These are phyloP conservation scores for Mohoua ochrocephala DNA, from an alignment of 2,113 vertebrate species.

Conservation along the genomic window DNA sequence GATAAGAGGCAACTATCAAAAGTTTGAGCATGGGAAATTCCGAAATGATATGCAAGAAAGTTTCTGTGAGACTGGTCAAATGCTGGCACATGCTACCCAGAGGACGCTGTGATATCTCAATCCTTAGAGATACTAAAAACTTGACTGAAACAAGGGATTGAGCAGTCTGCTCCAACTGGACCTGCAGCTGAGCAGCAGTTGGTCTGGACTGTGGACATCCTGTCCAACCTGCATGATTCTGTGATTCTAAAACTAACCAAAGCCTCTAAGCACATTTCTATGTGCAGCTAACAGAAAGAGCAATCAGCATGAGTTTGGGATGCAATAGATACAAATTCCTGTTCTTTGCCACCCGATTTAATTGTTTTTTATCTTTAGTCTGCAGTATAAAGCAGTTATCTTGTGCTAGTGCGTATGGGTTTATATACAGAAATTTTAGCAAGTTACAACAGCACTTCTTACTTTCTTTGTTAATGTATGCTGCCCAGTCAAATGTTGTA, in stretches of 20 bases:
- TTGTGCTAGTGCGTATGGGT: background rate
- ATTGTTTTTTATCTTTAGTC: background rate
- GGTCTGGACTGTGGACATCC: background rate
- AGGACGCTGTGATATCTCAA: background rate
- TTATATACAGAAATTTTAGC: background rate
- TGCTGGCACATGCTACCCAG: background rate
- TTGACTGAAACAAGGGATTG: background rate
- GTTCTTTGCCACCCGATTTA: background rate
- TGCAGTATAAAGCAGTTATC: background rate
- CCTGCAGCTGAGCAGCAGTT: background rate
- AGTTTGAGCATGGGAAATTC: background rate
- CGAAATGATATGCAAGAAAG: background rate
- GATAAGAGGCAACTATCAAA: background rate
- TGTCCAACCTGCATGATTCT: background rate
- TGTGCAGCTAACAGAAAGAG: background rate
- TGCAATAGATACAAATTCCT: background rate
- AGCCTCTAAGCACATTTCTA: background rate
- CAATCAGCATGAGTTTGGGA: background rate
- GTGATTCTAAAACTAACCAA: background rate
- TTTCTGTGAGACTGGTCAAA: background rate
- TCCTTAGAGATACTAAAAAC: background rate
- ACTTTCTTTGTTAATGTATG: slow-evolving; percentile 43
- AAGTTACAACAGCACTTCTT: slow-evolving; percentile 21
- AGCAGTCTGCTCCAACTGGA: background rate
- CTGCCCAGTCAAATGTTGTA: slow-evolving; percentile 40